Conservation (phyloP, 2,797 vertebrate genomes). For the Syngnathus acus region DNA sequence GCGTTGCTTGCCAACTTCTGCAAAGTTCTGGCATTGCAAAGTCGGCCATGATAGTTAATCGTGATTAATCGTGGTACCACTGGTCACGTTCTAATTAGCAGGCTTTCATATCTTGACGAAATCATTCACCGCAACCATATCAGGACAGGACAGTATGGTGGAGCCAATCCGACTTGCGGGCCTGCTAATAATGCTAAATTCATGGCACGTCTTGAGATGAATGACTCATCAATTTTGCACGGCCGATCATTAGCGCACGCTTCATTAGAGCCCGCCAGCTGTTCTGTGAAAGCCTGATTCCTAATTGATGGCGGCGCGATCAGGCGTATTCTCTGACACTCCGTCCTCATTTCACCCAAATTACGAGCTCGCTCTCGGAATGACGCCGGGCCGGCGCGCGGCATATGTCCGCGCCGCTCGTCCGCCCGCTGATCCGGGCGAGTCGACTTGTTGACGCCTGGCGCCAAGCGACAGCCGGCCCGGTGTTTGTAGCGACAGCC, state of each 20-base stretch:
- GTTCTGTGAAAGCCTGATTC: constrained; percentile 52
- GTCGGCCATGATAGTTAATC: background rate
- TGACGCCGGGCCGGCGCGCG: constrained; percentile 21
- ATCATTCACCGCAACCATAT: background rate
- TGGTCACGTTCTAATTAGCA: background rate
- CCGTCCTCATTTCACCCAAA: constrained; percentile 43
- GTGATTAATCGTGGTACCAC: background rate
- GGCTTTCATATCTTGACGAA: background rate
- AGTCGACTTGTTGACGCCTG: constrained; percentile 29
- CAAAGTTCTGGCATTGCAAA: too few species aligned
- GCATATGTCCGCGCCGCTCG: background rate
- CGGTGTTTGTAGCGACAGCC: constrained; percentile 59
- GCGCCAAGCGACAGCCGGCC: constrained; percentile 50
- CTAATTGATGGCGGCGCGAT: constrained; percentile 34
- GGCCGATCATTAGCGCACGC: constrained; percentile 58
- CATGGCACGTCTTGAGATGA: constrained; percentile 38
- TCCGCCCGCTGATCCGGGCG: background rate
- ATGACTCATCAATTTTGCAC: constrained; percentile 66
- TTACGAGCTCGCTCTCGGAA: constrained; percentile 42
- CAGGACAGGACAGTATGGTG: too few species aligned
- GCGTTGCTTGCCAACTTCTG: too few species aligned
- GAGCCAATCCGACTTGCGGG: background rate
- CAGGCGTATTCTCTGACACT: constrained; percentile 30
- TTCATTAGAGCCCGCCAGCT: constrained; percentile 59
- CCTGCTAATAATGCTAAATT: constrained; percentile 31